Percentiles rank a stretch among this genome's conserved stretches.
Evolutionary conservation across 2,888 invertebrate genomes (phyloP).

Genomic region (Parapristionchus giblindavisi): DNA sequence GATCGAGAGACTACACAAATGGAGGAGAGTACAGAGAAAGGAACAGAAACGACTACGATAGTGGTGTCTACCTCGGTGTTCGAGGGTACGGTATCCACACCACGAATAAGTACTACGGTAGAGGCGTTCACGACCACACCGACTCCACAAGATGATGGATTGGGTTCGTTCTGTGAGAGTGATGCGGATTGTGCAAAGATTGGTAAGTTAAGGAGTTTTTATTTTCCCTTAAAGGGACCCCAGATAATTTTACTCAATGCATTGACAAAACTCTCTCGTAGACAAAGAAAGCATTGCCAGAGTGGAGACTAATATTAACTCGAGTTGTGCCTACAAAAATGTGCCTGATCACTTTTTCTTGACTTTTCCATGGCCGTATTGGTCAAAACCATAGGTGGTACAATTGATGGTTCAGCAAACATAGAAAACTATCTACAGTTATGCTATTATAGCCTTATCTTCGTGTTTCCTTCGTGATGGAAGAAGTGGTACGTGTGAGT

Average conservation of each 20-base stretch:
- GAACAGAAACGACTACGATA: background rate
- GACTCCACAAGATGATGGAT: background rate
- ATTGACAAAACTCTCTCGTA: background rate
- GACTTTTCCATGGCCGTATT: no score
- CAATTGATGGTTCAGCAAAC: no score
- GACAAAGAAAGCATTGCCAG: no score
- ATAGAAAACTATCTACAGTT: no score
- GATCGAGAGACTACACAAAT: background rate
- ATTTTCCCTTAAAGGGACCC: no score
- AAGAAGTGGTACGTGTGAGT: slow-evolving; percentile 19
- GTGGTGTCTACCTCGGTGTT: no score
- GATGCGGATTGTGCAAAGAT: slow-evolving; percentile 23
- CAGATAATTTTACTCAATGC: background rate
- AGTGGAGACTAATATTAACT: no score
- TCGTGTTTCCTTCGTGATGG: slow-evolving; percentile 11
- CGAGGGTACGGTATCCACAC: background rate
- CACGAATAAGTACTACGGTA: background rate
- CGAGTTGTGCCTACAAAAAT: no score
- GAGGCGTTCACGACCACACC: background rate
- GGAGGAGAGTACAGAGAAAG: background rate
- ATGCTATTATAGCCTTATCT: background rate
- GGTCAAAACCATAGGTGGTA: no score
- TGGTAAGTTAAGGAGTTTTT: slow-evolving; percentile 17
- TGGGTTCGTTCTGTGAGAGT: slow-evolving; percentile 14
- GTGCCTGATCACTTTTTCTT: no score